Conservation (phyloP, 37 sponge, comb jelly and placozoan species). For the Chondrosia reniformis region DNA sequence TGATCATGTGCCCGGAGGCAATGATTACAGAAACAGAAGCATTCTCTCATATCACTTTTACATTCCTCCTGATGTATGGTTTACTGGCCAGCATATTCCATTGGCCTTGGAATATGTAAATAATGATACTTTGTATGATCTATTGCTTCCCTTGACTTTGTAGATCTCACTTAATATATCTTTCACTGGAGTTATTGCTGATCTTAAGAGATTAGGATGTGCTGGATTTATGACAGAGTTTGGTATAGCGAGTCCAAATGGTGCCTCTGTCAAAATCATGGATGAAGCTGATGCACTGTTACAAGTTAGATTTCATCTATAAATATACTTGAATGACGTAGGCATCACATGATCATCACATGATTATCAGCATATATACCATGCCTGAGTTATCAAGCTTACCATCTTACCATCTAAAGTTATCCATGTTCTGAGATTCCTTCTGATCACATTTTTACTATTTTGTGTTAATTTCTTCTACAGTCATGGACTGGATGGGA, state of each 20-base stretch:
- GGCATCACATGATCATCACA: neutral
- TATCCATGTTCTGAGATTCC: too few relatives aligned
- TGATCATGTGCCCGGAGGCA: slow-evolving; percentile 77
- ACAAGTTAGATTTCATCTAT: slow-evolving; percentile 10
- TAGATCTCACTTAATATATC: slow-evolving; percentile 33
- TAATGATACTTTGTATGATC: neutral
- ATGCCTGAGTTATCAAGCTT: neutral
- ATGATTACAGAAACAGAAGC: slow-evolving; percentile 72
- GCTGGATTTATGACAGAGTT: slow-evolving; percentile 42
- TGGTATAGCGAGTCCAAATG: neutral
- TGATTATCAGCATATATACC: too few relatives aligned
- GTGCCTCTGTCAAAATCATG: slow-evolving; percentile 31
- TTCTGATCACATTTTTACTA: too few relatives aligned
- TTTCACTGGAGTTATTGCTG: slow-evolving; percentile 40
- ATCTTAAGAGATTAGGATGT: slow-evolving; percentile 64
- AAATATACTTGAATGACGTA: neutral
- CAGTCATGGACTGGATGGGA: slow-evolving; percentile 91
- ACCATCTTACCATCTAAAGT: neutral
- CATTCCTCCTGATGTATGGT: slow-evolving; percentile 62
- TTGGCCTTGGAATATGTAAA: neutral
- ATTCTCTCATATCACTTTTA: slow-evolving; percentile 87
- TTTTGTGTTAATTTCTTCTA: neutral
- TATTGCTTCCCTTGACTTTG: neutral
- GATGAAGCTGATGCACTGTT: slow-evolving; percentile 55
- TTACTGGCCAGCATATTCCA: neutral